A percentile compares a stretch with the other conserved stretches of the same genome.
These are phyloP conservation scores for Callinectes sapidus DNA, from an alignment of 2,888 invertebrate genomes.

Conservation along the genomic window DNA sequence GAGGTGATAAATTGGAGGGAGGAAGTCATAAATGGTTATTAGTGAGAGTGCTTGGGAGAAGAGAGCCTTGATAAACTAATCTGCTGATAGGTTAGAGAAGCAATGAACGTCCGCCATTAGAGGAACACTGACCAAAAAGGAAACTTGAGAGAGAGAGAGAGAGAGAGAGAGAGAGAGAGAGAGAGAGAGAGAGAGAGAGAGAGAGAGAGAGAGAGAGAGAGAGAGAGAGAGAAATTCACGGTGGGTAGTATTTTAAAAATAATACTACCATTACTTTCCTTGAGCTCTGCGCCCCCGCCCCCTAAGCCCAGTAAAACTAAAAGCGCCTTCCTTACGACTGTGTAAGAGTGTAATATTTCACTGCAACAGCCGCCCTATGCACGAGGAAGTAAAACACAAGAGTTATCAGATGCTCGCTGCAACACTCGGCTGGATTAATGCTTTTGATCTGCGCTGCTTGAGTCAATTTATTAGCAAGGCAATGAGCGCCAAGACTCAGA, in stretches of 20 bases:
- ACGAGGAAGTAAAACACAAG: not conserved
- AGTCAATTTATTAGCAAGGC: not conserved
- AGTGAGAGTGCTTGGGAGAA: not conserved
- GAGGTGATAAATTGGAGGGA: not conserved
- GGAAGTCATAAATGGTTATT: not conserved
- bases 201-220: slow-evolving; percentile 21
- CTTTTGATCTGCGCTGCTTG: not conserved
- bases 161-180: slow-evolving; percentile 36
- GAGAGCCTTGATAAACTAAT: not conserved
- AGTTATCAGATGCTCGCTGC: not conserved
- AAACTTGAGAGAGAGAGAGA: not conserved
- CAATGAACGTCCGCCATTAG: not conserved
- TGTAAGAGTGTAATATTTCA: not conserved
- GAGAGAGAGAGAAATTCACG: not conserved
- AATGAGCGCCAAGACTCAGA: not conserved
- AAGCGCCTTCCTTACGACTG: not conserved
- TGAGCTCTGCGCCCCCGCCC: not conserved
- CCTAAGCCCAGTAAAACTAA: not conserved
- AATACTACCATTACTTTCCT: not conserved
- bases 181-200: slow-evolving; percentile 25
- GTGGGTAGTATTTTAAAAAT: not conserved
- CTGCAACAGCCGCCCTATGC: not conserved
- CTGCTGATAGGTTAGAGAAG: not conserved
- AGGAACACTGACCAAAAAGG: not conserved
- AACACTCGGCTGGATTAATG: not conserved